Evolutionary conservation across 2,888 invertebrate species (phyloP).

Genomic region (Ceratothoa steindachneri): DNA sequence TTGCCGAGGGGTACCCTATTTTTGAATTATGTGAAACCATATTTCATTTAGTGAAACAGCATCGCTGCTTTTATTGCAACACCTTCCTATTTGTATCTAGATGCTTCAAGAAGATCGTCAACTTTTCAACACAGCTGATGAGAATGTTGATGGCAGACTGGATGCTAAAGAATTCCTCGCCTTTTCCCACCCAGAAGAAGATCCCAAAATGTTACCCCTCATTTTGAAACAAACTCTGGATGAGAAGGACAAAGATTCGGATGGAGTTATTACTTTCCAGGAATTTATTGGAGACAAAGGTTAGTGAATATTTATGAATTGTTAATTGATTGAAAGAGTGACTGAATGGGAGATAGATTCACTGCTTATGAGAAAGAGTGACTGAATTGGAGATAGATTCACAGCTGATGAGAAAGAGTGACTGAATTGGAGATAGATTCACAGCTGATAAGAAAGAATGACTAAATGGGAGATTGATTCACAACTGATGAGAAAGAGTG

Average conservation of each 20-base stretch:
- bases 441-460: no score
- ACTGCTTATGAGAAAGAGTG: neutral
- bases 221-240: slow-evolving; percentile 74
- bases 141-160: slow-evolving; percentile 72
- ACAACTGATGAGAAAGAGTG: no score
- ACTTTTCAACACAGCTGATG: slow-evolving; percentile 82
- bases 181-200: slow-evolving; percentile 91
- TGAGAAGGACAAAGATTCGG: slow-evolving; percentile 79
- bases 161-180: slow-evolving; percentile 73
- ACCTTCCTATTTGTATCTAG: no score
- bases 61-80: no score
- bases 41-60: no score
- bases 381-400: neutral
- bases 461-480: no score
- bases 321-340: neutral
- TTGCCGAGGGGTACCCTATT: no score
- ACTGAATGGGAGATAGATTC: no score
- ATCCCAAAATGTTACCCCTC: slow-evolving; percentile 75
- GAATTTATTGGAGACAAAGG: slow-evolving; percentile 73
- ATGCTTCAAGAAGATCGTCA: slow-evolving; percentile 69
- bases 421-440: no score
- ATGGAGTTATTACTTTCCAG: slow-evolving; percentile 77
- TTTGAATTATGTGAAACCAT: no score
- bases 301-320: slow-evolving; percentile 50
- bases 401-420: no score